Evolutionary conservation across 2,888 invertebrate genomes (phyloP), one percentile per base, ranked within the genome.

Genomic region (Merodon equestris): DNA sequence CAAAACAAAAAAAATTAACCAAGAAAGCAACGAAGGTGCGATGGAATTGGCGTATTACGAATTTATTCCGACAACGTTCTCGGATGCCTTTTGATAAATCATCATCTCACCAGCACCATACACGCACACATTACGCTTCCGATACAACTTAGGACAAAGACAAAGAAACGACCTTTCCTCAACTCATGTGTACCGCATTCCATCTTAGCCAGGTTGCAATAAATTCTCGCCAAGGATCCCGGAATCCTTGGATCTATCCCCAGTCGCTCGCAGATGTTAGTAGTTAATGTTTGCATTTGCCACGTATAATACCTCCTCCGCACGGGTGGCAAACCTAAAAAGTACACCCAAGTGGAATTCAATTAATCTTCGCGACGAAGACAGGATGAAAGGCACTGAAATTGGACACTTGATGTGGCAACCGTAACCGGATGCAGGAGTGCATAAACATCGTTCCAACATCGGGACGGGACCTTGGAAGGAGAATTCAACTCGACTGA

Each of bases 321-420:
- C 36, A n/a, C n/a, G n/a, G n/a, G n/a, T n/a, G n/a, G n/a, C 27
- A 27, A 27, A 27, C 40, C 40, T n/a, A 40, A 40, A 40, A n/a
- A 40, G n/a, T 40, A 40, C 40, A 48, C 63, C 67, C 63, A 63
- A 72, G 77, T 58, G 77, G 67, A 77, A 77, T 68, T 72, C 77
- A 77, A 77, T 77, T 77, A 77, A 77, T 77, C 77, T 77, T 77
- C 50, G 73, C 73, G 73, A 74, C 67, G 61, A 54, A 61, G 72
- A 77, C 72, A 66, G 63, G 58, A 68, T 57, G 67, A 72, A 63
- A 77, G 27, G 72, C 58, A 63, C 67, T 77, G 63, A 48, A 77
- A 77, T 77, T 77, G 77, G 77, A 77, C 67, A 73, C 63, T 68
- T 67, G 48, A 68, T 68, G 50, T 27, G 50, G 18, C 14, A 17